Percentiles rank a stretch among this genome's conserved stretches.
Evolutionary conservation across 2,888 invertebrate genomes (phyloP).

Genomic region (Andrena trimmerana): DNA sequence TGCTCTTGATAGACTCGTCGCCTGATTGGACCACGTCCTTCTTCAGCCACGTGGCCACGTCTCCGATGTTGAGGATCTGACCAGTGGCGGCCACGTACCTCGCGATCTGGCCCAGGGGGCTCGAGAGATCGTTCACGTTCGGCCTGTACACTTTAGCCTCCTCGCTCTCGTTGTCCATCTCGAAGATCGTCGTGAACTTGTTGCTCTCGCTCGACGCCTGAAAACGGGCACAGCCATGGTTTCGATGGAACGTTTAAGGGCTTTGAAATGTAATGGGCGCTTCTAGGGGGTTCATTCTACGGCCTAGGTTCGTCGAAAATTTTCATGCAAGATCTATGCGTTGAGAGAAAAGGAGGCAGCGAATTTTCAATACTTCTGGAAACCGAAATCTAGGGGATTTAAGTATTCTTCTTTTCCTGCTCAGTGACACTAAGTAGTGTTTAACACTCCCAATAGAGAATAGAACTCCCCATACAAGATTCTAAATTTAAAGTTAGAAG

Average conservation of each 20-base stretch:
- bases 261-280: too few species aligned
- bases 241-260: background rate
- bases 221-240: background rate
- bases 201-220: constrained; percentile 85
- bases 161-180: constrained; percentile 90
- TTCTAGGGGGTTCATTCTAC: too few species aligned
- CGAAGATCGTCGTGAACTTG: constrained; percentile 94
- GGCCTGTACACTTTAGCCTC: constrained; percentile 89
- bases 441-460: too few species aligned
- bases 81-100: constrained; percentile 95
- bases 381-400: too few species aligned
- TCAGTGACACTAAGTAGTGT: too few species aligned
- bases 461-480: too few species aligned
- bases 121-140: constrained; percentile 87
- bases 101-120: constrained; percentile 93
- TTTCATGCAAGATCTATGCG: too few species aligned
- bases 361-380: too few species aligned
- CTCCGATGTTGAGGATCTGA: constrained; percentile 95
- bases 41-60: constrained; percentile 93
- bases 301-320: too few species aligned
- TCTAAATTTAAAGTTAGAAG: too few species aligned
- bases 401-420: too few species aligned
- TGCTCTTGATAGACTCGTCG: constrained; percentile 90
- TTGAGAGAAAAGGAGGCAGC: too few species aligned
- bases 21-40: constrained; percentile 84